Percentiles rank a stretch among this genome's conserved stretches.
phyloP scores from a whole-genome alignment of 2,888 invertebrate species.

The Tricholauxania praeusta region DNA sequence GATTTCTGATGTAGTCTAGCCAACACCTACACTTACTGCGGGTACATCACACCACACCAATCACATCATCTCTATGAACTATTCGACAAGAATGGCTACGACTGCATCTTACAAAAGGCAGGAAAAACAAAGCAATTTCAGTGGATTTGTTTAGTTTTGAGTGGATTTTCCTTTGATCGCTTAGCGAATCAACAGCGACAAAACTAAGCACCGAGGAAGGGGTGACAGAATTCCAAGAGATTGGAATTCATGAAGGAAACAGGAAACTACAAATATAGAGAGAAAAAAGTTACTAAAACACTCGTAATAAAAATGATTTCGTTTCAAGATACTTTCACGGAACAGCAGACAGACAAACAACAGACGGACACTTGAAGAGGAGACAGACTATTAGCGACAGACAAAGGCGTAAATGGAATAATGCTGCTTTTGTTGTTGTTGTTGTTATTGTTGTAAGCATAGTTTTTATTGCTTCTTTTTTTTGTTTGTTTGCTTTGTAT shows the following conservation, averaged over 20 bases:
- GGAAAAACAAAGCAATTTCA: constrained; percentile 1
- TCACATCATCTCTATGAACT: too few relatives aligned
- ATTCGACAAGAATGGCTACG: too few relatives aligned
- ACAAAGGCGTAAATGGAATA: constrained; percentile 42
- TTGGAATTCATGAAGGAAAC: constrained; percentile 32
- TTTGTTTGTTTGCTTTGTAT: not conserved
- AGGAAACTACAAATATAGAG: constrained; percentile 48
- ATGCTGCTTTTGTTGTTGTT: constrained; percentile 31
- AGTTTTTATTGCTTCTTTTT: constrained; percentile 56
- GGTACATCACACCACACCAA: too few relatives aligned
- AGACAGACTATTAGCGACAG: constrained; percentile 55
- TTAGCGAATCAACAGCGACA: not conserved
- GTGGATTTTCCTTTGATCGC: constrained; percentile 28
- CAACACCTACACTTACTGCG: too few relatives aligned
- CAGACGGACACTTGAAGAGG: not conserved
- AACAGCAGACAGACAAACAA: constrained; percentile 16
- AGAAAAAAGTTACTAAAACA: constrained; percentile 42
- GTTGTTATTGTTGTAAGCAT: constrained; percentile 47
- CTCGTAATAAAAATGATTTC: constrained; percentile 60
- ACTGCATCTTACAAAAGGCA: not conserved
- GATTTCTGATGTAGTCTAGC: too few relatives aligned
- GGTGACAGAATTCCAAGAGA: not conserved
- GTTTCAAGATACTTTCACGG: constrained; percentile 41
- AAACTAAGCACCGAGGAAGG: constrained; percentile 29
- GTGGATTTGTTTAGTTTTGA: constrained; percentile 24